A percentile compares a stretch with the other conserved stretches of the same genome.
These are phyloP conservation scores for Palythoa caribaeorum DNA, from an alignment of 92 coral and sea anemone genomes.

Conservation along the genomic window DNA sequence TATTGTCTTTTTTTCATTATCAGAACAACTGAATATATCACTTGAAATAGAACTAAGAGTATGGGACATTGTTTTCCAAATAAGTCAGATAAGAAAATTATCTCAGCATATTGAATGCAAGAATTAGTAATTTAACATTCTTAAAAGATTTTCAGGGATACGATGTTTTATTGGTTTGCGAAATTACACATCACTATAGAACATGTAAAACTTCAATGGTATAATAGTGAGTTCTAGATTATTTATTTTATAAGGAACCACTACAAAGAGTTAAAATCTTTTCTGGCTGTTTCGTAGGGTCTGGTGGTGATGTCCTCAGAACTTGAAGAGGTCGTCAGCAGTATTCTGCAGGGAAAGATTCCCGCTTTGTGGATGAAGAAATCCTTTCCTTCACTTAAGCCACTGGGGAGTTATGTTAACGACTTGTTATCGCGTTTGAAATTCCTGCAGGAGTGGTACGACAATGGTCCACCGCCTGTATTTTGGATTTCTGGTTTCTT, in stretches of 20 bases:
- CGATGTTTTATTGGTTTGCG: no score
- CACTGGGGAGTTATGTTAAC: conserved; percentile 96
- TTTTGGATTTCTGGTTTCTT: conserved; percentile 99
- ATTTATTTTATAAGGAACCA: not conserved
- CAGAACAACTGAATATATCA: no score
- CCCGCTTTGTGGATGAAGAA: conserved; percentile 99
- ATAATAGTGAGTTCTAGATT: not conserved
- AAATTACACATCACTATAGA: no score
- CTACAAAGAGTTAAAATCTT: not conserved
- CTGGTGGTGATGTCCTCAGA: conserved; percentile 99
- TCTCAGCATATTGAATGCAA: no score
- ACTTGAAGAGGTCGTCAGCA: conserved; percentile 89
- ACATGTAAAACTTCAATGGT: no score
- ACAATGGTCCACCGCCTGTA: conserved; percentile 88
- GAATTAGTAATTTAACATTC: no score
- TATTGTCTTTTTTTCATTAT: no score
- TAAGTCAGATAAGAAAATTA: no score
- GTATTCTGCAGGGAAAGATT: conserved; percentile 91
- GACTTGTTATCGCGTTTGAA: conserved; percentile 93
- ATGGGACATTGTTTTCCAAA: no score
- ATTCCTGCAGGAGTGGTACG: conserved; percentile 99
- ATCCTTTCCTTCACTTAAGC: conserved; percentile 97
- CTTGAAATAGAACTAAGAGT: no score
- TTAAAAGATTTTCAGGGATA: no score
- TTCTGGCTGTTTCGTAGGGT: conserved; percentile 67